phyloP scores from a whole-genome alignment of 2,113 vertebrate genomes.

The Piaya cayana region DNA sequence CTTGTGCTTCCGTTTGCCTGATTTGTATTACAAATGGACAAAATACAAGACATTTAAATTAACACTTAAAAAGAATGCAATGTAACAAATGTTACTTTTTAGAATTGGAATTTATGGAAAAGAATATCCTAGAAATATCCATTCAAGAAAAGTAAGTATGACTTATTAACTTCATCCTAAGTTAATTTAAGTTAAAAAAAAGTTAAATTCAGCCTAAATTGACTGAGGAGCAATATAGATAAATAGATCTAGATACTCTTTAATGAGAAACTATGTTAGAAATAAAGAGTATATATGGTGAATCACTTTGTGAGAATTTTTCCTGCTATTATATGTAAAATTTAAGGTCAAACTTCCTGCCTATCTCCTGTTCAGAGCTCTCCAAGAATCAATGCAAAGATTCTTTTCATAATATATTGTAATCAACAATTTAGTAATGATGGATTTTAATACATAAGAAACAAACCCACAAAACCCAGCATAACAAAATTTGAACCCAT shows the following conservation, averaged over 20 bases:
- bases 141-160: background rate
- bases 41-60: background rate
- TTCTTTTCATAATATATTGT: background rate
- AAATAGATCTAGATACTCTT: slow-evolving; percentile 1
- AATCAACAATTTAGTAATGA: background rate
- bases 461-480: background rate
- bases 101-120: slow-evolving; percentile 2
- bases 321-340: background rate
- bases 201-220: background rate
- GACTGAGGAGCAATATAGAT: background rate
- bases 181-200: background rate
- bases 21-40: background rate
- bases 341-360: background rate
- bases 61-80: background rate
- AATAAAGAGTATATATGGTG: background rate
- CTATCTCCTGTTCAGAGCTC: background rate
- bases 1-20: background rate
- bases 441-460: background rate
- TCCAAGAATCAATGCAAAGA: background rate
- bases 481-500: background rate
- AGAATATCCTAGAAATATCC: background rate
- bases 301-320: background rate
- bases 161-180: slow-evolving; percentile 21
- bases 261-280: slow-evolving; percentile 26
- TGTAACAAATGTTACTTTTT: background rate